phyloP scores from a whole-genome alignment of 2,888 invertebrate genomes.

The Tetheella fluctuosa region DNA sequence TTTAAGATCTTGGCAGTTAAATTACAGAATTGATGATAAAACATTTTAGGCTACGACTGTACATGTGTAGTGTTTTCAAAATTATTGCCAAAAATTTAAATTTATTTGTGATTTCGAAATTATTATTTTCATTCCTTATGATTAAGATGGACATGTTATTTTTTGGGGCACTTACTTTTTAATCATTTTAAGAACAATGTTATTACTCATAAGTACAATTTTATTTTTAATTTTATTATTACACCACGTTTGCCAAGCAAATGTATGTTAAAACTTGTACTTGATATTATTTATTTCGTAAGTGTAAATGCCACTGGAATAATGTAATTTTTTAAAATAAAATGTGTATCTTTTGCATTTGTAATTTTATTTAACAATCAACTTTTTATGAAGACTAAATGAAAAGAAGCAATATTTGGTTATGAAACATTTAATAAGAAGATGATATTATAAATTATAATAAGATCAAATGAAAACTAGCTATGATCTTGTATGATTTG shows the following conservation, averaged over 20 bases:
- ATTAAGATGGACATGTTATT: neutral
- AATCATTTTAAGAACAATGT: neutral
- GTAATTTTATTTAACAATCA: slow-evolving; percentile 11
- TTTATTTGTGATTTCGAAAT: neutral
- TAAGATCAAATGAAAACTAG: too few species aligned
- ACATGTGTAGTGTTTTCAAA: slow-evolving; percentile 1
- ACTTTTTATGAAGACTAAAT: neutral
- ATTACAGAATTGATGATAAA: neutral
- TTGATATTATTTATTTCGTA: slow-evolving; percentile 9
- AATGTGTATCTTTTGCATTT: slow-evolving; percentile 39
- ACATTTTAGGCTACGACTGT: slow-evolving; percentile 6
- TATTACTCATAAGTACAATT: slow-evolving; percentile 3
- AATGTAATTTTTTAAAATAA: slow-evolving; percentile 21
- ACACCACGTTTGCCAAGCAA: slow-evolving; percentile 14
- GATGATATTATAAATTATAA: too few species aligned
- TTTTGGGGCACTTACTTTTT: neutral
- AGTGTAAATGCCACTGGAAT: neutral
- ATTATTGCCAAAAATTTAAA: slow-evolving; percentile 1
- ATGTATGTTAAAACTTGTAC: slow-evolving; percentile 13
- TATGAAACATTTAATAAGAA: slow-evolving; percentile 10
- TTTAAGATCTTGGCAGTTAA: neutral
- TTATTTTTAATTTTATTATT: slow-evolving; percentile 21
- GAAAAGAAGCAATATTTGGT: neutral
- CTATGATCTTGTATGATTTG: slow-evolving; percentile 36
- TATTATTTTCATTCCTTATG: neutral